These are phyloP conservation scores for Cynaeus angustus DNA, from an alignment of 2,888 invertebrate genomes.

Conservation along the genomic window DNA sequence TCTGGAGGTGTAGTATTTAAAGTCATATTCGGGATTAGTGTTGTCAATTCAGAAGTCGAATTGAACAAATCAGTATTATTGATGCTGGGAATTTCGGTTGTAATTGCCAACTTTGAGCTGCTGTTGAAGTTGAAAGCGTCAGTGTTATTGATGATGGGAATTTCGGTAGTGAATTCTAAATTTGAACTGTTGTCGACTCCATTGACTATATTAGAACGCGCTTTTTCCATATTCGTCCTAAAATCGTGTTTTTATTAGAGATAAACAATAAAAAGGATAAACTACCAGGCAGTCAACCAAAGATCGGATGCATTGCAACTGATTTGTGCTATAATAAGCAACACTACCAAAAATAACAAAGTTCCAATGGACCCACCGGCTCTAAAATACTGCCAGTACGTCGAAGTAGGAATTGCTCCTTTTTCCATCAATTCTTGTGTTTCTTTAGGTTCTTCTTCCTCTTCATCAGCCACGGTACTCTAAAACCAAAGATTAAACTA, in stretches of 20 bases:
- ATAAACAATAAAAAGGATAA: slow-evolving; percentile 9
- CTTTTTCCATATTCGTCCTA: slow-evolving; percentile 72
- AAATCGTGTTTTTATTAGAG: slow-evolving; percentile 35
- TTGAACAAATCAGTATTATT: neutral
- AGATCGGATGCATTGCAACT: slow-evolving; percentile 83
- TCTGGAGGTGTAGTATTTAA: neutral
- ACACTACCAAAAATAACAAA: slow-evolving; percentile 74
- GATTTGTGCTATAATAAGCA: slow-evolving; percentile 80
- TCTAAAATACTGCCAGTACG: slow-evolving; percentile 81
- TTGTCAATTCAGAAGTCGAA: neutral
- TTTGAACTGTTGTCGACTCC: neutral
- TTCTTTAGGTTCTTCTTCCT: slow-evolving; percentile 74
- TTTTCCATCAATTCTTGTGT: slow-evolving; percentile 79
- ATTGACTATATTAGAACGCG: neutral
- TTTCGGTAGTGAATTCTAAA: neutral
- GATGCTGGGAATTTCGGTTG: neutral
- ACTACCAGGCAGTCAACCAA: slow-evolving; percentile 86
- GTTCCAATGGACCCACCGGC: slow-evolving; percentile 78
- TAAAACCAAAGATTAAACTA: slow-evolving; percentile 48
- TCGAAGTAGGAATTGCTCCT: slow-evolving; percentile 77
- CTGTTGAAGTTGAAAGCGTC: too few species aligned
- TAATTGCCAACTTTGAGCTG: too few species aligned
- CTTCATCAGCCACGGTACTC: slow-evolving; percentile 66
- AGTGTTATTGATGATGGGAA: neutral
- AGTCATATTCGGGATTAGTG: neutral